These are phyloP conservation scores for Brachionus asplanchnoidis DNA, from an alignment of 1,140 invertebrate species.

Conservation along the genomic window DNA sequence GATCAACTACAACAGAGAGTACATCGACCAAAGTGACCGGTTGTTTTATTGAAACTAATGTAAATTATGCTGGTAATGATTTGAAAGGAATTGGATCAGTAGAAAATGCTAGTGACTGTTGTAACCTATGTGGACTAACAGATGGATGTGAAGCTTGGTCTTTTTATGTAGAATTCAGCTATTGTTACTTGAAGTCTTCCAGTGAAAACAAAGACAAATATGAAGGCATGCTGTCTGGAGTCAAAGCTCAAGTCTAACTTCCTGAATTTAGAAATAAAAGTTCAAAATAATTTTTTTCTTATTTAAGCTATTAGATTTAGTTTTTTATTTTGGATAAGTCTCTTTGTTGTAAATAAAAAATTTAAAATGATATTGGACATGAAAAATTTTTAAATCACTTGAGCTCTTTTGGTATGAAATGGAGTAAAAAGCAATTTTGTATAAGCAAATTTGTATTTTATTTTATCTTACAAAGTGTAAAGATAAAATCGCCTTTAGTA, in stretches of 20 bases:
- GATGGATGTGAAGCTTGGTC: neutral
- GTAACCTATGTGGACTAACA: neutral
- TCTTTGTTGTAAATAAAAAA: neutral
- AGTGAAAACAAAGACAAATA: neutral
- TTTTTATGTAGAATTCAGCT: conserved; percentile 7
- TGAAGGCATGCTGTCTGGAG: conserved; percentile 21
- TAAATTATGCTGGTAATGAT: conserved; percentile 13
- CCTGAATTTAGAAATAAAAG: neutral
- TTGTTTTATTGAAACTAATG: conserved; percentile 26
- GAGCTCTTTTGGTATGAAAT: too few relatives aligned
- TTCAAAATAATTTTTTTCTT: neutral
- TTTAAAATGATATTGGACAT: neutral
- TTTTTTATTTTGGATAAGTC: neutral
- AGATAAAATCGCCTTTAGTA: too few relatives aligned
- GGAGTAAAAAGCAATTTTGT: too few relatives aligned
- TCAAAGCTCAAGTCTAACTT: neutral
- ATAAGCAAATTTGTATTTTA: too few relatives aligned
- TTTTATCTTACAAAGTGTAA: too few relatives aligned
- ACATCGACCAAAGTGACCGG: neutral
- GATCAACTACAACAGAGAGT: neutral
- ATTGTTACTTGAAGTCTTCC: conserved; percentile 19
- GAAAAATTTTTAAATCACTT: neutral
- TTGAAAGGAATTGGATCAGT: neutral
- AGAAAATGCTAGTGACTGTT: neutral
- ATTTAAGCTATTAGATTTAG: neutral